These are phyloP conservation scores for Anagrus nilaparvatae DNA, from an alignment of 1,140 invertebrate genomes.

Conservation along the genomic window DNA sequence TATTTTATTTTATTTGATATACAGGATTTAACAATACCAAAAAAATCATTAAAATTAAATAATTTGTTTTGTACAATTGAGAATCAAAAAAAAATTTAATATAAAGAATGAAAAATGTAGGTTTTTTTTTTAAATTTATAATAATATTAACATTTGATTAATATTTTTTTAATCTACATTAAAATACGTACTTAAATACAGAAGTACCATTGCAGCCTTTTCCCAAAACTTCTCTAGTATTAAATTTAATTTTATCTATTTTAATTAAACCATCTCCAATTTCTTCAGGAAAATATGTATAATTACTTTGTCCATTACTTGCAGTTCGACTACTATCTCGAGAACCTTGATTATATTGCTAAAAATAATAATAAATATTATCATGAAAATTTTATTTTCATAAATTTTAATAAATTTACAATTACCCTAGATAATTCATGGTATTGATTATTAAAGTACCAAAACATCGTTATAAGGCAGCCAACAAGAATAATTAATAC, in stretches of 20 bases:
- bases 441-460: conserved; percentile 47
- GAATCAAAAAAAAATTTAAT: conserved; percentile 2
- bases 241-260: conserved; percentile 87
- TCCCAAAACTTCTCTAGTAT: conserved; percentile 78
- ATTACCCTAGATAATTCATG: conserved; percentile 53
- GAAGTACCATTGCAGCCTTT: conserved; percentile 98
- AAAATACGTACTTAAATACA: conserved; percentile 68
- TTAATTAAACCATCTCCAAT: conserved; percentile 63
- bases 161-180: too few species aligned
- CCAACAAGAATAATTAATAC: conserved; percentile 53
- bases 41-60: too few species aligned
- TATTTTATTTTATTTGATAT: too few species aligned
- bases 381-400: too few species aligned
- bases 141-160: too few species aligned
- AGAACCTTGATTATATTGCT: conserved; percentile 32
- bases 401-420: too few species aligned
- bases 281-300: conserved; percentile 46
- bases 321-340: conserved; percentile 34
- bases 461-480: conserved; percentile 57
- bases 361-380: conserved; percentile 2
- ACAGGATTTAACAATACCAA: not conserved
- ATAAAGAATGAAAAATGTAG: conserved; percentile 4
- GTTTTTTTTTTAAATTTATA: too few species aligned
- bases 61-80: not conserved
- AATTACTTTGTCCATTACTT: conserved; percentile 33